These are phyloP conservation scores for Chironomus tentans DNA, from an alignment of 2,888 invertebrate genomes.

Conservation along the genomic window DNA sequence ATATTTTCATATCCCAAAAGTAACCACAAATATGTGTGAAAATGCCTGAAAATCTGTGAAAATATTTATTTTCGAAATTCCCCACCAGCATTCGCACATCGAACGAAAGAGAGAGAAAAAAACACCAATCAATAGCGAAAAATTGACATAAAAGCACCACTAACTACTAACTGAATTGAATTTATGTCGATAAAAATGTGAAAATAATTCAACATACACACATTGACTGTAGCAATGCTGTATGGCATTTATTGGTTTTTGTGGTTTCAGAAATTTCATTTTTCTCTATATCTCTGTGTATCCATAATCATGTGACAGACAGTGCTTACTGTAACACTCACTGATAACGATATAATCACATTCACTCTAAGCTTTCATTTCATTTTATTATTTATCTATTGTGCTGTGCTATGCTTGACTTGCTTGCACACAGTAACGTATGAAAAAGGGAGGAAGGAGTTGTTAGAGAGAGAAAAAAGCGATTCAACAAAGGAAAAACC, in stretches of 20 bases:
- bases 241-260: neutral
- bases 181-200: neutral
- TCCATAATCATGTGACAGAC: neutral
- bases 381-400: neutral
- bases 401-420: neutral
- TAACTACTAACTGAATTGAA: neutral
- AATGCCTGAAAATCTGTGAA: too few relatives aligned
- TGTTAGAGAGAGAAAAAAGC: neutral
- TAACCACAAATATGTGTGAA: too few relatives aligned
- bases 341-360: conserved; percentile 10
- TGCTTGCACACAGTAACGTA: too few relatives aligned
- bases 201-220: neutral
- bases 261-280: neutral
- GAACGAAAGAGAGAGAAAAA: too few relatives aligned
- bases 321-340: neutral
- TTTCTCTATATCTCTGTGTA: too few relatives aligned
- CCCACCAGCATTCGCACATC: too few relatives aligned
- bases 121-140: too few relatives aligned
- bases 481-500: neutral
- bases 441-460: neutral
- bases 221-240: neutral
- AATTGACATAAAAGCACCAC: too few relatives aligned
- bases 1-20: too few relatives aligned
- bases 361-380: neutral
- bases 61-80: too few relatives aligned